Evolutionary conservation across 2,113 vertebrate species (phyloP).

Genomic region (Apteryx mantelli): DNA sequence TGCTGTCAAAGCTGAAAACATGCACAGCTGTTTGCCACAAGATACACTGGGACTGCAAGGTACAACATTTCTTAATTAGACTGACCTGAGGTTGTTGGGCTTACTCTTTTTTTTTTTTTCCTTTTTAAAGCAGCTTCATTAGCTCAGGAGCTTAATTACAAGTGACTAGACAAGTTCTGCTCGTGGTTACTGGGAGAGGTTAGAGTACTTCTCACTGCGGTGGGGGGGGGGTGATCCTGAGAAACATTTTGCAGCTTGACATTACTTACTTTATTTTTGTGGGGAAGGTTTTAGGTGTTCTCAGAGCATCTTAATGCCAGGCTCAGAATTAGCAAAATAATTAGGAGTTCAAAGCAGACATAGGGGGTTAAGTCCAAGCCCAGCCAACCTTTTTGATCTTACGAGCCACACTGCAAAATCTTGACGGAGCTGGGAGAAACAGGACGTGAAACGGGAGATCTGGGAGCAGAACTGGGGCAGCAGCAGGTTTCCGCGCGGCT

Average conservation of each 20-base stretch:
- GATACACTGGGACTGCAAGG: conserved; percentile 51
- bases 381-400: conserved; percentile 41
- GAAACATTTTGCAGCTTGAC: conserved; percentile 28
- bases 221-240: conserved; percentile 31
- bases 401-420: background rate
- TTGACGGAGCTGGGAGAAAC: background rate
- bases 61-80: conserved; percentile 68
- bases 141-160: conserved; percentile 64
- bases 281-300: conserved; percentile 52
- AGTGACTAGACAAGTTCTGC: conserved; percentile 48
- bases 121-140: conserved; percentile 50
- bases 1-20: conserved; percentile 63
- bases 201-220: conserved; percentile 16
- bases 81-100: conserved; percentile 45
- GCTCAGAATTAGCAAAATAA: conserved; percentile 61
- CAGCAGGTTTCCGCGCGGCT: fast-evolving
- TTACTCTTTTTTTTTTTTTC: background rate
- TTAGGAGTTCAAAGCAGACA: conserved; percentile 50
- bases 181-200: conserved; percentile 43
- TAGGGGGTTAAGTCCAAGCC: background rate
- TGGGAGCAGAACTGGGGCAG: background rate
- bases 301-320: conserved; percentile 16
- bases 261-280: background rate
- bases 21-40: conserved; percentile 61
- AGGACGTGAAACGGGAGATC: background rate